Evolutionary conservation across 2,888 invertebrate species (phyloP).

Genomic region (Prionchulus punctatus): DNA sequence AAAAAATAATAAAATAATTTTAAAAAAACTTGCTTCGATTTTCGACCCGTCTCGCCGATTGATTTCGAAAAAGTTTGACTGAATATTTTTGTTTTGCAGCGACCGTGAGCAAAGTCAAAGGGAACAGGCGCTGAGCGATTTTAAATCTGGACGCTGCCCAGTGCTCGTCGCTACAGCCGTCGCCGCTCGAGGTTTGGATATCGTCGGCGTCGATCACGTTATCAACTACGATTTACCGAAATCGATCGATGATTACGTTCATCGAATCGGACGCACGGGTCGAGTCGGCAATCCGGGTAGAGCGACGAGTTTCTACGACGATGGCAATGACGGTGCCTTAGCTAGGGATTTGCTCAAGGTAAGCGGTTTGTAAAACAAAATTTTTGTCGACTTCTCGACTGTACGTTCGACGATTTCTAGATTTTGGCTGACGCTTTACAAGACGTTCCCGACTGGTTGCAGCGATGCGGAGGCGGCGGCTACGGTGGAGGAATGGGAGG

Average conservation of each 20-base stretch:
- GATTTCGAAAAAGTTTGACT: neutral
- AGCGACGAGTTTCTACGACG: slow-evolving; percentile 46
- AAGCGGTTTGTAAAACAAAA: neutral
- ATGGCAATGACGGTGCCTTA: slow-evolving; percentile 44
- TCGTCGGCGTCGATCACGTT: slow-evolving; percentile 53
- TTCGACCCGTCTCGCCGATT: neutral
- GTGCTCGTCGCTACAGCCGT: slow-evolving; percentile 87
- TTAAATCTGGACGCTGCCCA: slow-evolving; percentile 43
- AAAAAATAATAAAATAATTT: too few species aligned
- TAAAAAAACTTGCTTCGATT: neutral
- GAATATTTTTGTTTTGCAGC: slow-evolving; percentile 20
- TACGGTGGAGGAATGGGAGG: neutral
- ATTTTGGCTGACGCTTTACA: slow-evolving; percentile 61
- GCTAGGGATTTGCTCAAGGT: slow-evolving; percentile 31
- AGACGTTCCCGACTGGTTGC: slow-evolving; percentile 57
- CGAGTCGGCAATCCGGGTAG: slow-evolving; percentile 38
- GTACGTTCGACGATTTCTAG: slow-evolving; percentile 44
- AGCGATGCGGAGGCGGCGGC: neutral
- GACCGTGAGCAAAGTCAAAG: slow-evolving; percentile 54
- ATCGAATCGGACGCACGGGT: slow-evolving; percentile 41
- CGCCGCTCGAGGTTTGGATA: slow-evolving; percentile 77
- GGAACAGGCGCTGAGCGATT: slow-evolving; percentile 58
- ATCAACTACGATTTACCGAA: slow-evolving; percentile 40
- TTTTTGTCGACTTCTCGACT: neutral
- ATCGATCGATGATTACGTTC: slow-evolving; percentile 39